Percentiles rank a stretch among this genome's conserved stretches.
These are phyloP conservation scores for Muraenolepis orangiensis DNA, from an alignment of 2,797 vertebrate species.

Conservation along the genomic window DNA sequence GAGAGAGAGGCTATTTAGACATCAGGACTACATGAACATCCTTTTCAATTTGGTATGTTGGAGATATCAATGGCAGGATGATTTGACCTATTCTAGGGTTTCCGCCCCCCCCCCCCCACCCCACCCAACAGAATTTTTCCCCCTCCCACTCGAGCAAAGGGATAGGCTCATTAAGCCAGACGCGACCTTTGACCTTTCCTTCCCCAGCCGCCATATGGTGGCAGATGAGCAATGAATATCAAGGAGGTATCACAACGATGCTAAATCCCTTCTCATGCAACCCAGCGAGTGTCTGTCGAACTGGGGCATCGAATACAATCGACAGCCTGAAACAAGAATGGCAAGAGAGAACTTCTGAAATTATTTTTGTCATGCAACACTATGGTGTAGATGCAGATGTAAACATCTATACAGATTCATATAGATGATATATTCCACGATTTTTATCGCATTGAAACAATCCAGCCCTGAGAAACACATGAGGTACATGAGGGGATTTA, in stretches of 20 bases:
- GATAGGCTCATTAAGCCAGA: constrained; percentile 50
- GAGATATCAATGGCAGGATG: constrained; percentile 85
- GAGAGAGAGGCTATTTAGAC: constrained; percentile 74
- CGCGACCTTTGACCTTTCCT: constrained; percentile 48
- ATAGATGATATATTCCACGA: neutral
- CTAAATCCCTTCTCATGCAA: constrained; percentile 24
- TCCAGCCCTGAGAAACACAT: neutral
- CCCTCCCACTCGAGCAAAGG: constrained; percentile 37
- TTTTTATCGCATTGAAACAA: neutral
- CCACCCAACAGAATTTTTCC: neutral
- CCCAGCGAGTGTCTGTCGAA: constrained; percentile 1
- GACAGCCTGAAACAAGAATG: neutral
- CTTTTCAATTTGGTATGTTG: constrained; percentile 82
- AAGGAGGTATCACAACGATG: constrained; percentile 41
- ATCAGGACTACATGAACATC: constrained; percentile 74
- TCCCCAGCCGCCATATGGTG: constrained; percentile 36
- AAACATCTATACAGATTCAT: neutral
- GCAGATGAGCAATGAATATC: constrained; percentile 40
- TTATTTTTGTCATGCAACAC: neutral
- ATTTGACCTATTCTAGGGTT: constrained; percentile 78
- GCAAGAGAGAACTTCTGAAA: neutral
- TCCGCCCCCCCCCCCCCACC: constrained; percentile 6
- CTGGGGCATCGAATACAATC: neutral
- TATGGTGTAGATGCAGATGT: neutral
- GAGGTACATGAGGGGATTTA: neutral